Conservation (phyloP, 2,888 invertebrate species). For the Neoascia interrupta region DNA sequence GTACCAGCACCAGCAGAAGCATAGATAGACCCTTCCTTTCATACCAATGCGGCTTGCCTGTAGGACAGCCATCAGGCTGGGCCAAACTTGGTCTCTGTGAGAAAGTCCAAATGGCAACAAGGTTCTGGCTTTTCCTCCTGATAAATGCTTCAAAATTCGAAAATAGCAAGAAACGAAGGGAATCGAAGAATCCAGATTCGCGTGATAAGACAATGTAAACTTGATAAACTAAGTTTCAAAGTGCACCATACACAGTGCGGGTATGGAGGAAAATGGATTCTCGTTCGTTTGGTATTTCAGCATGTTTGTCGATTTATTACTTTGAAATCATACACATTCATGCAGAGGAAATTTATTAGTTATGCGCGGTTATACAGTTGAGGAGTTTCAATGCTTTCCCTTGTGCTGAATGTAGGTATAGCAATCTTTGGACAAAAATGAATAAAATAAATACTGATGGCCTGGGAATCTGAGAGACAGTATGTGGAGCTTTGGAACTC, state of each 20-base stretch:
- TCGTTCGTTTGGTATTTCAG: slow-evolving; percentile 21
- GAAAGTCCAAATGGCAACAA: slow-evolving; percentile 40
- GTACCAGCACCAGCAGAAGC: no score
- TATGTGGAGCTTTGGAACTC: no score
- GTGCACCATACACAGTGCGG: slow-evolving; percentile 1
- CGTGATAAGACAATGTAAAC: slow-evolving; percentile 68
- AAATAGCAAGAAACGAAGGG: slow-evolving; percentile 61
- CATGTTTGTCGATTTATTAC: slow-evolving; percentile 56
- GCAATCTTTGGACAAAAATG: no score
- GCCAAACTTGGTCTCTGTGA: slow-evolving; percentile 32
- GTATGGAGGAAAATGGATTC: background rate
- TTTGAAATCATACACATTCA: slow-evolving; percentile 46
- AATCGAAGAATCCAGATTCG: slow-evolving; percentile 67
- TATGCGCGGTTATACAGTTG: slow-evolving; percentile 33
- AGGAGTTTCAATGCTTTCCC: slow-evolving; percentile 25
- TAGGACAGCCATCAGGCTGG: slow-evolving; percentile 15
- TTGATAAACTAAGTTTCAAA: slow-evolving; percentile 58
- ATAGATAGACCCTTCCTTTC: slow-evolving; percentile 22
- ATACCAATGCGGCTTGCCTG: slow-evolving; percentile 25
- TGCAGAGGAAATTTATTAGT: slow-evolving; percentile 52
- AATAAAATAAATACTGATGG: no score
- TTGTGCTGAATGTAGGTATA: no score
- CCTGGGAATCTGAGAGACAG: no score
- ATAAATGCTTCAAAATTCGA: slow-evolving; percentile 60
- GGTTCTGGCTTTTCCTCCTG: slow-evolving; percentile 52